Evolutionary conservation across 1,140 invertebrate genomes (phyloP), one percentile per base, ranked within the genome.

Genomic region (Chymomyza costata): DNA sequence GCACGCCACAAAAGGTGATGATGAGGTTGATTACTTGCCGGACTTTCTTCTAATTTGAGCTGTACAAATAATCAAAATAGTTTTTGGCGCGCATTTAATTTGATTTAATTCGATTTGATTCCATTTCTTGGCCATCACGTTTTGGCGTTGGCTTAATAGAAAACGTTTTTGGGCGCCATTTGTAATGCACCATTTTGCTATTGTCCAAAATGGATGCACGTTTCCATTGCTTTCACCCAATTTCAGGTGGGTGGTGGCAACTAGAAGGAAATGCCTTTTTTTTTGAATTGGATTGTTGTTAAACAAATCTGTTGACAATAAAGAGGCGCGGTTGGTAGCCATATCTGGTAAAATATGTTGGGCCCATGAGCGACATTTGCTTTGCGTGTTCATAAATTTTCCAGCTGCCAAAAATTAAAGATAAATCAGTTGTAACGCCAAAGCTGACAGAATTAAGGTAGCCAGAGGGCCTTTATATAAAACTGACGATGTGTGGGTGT

Each of bases 11-110:
- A 76, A 76, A 76, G 71, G 71, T 76, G 71, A 76, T 76, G 71
- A 76, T 76, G 71, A 69, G 71, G 71, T 76, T 76, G 71, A 76
- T 76, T 78, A 70, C 73, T 76, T 66, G 71, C 62, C 66, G 73
- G 80, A 73, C 78, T 76, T 76, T 71, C 71, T 76, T 76, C 71
- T 70, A 71, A 63, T 69, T 71, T 61, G 39, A 65, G 53, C 63
- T 76, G 73, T 71, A 76, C 71, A 76, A 76, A 76, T 76, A 76
- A 76, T 76, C 71, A 76, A 78, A 78, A 76, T 60, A n/a, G n/a
- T 59, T 63, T 76, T 59, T 76, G 25, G 57, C 37, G 51, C 35
- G 52, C 47, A 38, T 37, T 61, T 25, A 25, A 3, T 25, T 61
- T 48, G 66, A 80, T 67, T 76, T 80, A 80, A 76, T 76, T 76